Evolutionary conservation across 2,888 invertebrate genomes (phyloP).

Genomic region (Drosophila koepferae): DNA sequence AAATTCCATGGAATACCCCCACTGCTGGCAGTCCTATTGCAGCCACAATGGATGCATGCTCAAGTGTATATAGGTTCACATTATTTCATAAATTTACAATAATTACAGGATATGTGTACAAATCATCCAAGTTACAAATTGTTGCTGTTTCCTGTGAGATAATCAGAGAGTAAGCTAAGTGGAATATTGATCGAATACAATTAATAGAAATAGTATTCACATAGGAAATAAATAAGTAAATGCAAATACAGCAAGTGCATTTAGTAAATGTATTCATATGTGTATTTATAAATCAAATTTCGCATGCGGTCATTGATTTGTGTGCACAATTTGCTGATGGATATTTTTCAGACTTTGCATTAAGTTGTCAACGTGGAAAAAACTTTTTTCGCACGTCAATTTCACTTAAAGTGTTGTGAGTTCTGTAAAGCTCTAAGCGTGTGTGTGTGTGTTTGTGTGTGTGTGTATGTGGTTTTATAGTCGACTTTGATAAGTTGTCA

Average conservation of each 20-base stretch:
- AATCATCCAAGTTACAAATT: background rate
- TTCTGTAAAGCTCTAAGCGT: background rate
- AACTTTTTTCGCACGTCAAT: constrained; percentile 6
- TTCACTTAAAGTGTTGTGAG: constrained; percentile 4
- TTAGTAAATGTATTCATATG: background rate
- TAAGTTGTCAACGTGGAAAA: constrained; percentile 1
- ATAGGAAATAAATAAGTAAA: background rate
- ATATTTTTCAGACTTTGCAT: background rate
- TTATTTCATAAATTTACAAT: background rate
- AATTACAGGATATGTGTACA: background rate
- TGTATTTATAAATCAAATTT: background rate
- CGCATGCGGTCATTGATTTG: no score
- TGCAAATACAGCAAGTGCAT: background rate
- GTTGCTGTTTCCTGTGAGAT: background rate
- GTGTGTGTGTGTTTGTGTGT: background rate
- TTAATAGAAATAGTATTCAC: background rate
- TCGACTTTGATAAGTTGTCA: background rate
- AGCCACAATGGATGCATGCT: background rate
- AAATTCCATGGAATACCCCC: background rate
- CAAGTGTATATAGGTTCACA: background rate
- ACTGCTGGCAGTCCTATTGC: background rate
- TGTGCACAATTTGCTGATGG: background rate
- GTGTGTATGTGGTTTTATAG: background rate
- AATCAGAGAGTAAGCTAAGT: background rate
- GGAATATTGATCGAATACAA: background rate